Evolutionary conservation across 2,888 invertebrate genomes (phyloP).

Genomic region (Parelbella ahira): DNA sequence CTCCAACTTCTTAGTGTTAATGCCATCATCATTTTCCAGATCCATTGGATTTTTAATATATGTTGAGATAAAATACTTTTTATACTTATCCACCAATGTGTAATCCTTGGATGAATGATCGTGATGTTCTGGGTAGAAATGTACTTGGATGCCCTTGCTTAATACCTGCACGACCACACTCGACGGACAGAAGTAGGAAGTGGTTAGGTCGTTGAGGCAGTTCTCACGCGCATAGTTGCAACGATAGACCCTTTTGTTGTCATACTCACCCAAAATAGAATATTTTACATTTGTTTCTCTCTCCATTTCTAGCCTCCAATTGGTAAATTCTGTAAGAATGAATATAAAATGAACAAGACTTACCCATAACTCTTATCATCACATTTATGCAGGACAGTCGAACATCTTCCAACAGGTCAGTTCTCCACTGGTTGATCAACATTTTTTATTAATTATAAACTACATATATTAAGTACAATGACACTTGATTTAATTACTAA

Average conservation of each 20-base stretch:
- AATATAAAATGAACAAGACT: too few species aligned
- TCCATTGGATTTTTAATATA: slow-evolving; percentile 29
- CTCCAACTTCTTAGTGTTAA: slow-evolving; percentile 2
- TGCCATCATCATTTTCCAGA: background rate
- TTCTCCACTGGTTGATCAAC: too few species aligned
- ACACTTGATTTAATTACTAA: too few species aligned
- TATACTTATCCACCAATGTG: slow-evolving; percentile 34
- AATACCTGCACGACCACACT: slow-evolving; percentile 41
- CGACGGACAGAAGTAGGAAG: slow-evolving; percentile 46
- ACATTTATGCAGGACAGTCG: too few species aligned
- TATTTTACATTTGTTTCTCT: slow-evolving; percentile 38
- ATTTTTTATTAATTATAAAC: too few species aligned
- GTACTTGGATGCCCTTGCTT: slow-evolving; percentile 47
- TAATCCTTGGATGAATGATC: slow-evolving; percentile 40
- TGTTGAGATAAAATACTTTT: slow-evolving; percentile 40
- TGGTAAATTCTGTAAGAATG: slow-evolving; percentile 56
- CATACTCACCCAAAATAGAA: slow-evolving; percentile 30
- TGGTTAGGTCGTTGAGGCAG: slow-evolving; percentile 3
- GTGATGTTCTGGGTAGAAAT: slow-evolving; percentile 47
- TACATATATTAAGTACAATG: too few species aligned
- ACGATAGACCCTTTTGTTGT: slow-evolving; percentile 35
- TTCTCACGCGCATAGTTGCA: slow-evolving; percentile 37
- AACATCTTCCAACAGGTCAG: too few species aligned
- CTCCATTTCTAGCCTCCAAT: slow-evolving; percentile 51
- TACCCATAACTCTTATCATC: too few species aligned